These are phyloP conservation scores for Dufourea novaeangliae DNA, from an alignment of 1,140 invertebrate genomes.

Conservation along the genomic window DNA sequence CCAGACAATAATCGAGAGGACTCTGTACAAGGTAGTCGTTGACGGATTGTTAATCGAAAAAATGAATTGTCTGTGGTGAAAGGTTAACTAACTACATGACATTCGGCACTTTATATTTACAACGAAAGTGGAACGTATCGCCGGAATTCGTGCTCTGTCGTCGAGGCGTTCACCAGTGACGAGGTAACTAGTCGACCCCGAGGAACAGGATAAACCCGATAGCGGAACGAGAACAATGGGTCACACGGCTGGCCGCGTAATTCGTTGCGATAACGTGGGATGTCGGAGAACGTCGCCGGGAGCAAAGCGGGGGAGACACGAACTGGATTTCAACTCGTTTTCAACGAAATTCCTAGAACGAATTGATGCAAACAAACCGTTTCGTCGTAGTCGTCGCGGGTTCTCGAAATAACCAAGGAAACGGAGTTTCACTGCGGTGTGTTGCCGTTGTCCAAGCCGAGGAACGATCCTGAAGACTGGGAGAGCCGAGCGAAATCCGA, in stretches of 20 bases:
- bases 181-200: not conserved
- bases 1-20: no score
- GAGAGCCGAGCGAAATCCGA: slow-evolving; percentile 40
- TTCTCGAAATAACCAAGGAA: slow-evolving; percentile 47
- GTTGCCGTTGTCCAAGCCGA: not conserved
- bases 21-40: no score
- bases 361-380: not conserved
- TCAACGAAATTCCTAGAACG: not conserved
- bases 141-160: not conserved
- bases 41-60: no score
- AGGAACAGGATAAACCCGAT: not conserved
- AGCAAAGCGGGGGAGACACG: not conserved
- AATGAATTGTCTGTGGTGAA: no score
- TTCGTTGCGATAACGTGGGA: slow-evolving; percentile 6
- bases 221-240: slow-evolving; percentile 17
- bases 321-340: not conserved
- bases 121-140: no score
- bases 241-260: slow-evolving; percentile 13
- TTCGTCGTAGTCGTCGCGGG: slow-evolving; percentile 26
- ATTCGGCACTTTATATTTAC: no score
- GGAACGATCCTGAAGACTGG: not conserved
- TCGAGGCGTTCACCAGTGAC: not conserved
- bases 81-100: no score
- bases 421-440: slow-evolving; percentile 52
- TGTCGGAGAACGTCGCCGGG: not conserved